Evolutionary conservation across 2,888 invertebrate species (phyloP).

Genomic region (Pemphredon lugubris): DNA sequence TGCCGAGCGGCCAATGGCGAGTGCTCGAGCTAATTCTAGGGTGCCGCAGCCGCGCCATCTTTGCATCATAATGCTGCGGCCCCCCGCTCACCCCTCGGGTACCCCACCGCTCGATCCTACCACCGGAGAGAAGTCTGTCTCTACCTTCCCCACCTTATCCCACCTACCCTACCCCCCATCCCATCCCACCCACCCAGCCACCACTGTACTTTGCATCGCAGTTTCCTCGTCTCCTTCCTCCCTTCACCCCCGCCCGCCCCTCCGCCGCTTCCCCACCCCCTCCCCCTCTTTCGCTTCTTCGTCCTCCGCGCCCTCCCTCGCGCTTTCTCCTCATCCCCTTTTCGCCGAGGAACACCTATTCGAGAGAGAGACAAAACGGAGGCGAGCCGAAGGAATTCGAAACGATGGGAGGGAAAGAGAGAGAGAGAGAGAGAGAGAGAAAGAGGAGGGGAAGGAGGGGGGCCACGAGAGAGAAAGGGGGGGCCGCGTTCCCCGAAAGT

Average conservation of each 20-base stretch:
- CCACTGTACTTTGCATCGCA: constrained; percentile 32
- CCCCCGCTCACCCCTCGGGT: constrained; percentile 70
- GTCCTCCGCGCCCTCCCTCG: too few relatives aligned
- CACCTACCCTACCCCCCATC: constrained; percentile 50
- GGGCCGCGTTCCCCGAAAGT: constrained; percentile 52
- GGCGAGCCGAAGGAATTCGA: constrained; percentile 15
- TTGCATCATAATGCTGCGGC: constrained; percentile 80
- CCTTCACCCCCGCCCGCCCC: constrained; percentile 44
- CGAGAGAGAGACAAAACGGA: constrained; percentile 67
- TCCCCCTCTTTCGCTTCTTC: constrained; percentile 47
- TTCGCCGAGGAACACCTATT: constrained; percentile 42
- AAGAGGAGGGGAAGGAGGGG: constrained; percentile 56
- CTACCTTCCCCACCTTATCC: constrained; percentile 55
- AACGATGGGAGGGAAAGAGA: constrained; percentile 19
- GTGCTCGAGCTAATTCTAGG: constrained; percentile 81
- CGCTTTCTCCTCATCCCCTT: constrained; percentile 35
- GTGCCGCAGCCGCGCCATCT: constrained; percentile 81
- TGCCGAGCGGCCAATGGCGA: constrained; percentile 80
- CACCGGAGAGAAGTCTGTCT: constrained; percentile 60
- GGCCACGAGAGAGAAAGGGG: too few relatives aligned
- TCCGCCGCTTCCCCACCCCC: constrained; percentile 38
- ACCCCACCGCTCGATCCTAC: constrained; percentile 61
- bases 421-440: constrained; percentile 50
- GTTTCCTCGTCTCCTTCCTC: constrained; percentile 53
- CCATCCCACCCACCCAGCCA: constrained; percentile 35